Conservation (phyloP, 2,888 invertebrate species). For the Sarcophaga carnaria region DNA sequence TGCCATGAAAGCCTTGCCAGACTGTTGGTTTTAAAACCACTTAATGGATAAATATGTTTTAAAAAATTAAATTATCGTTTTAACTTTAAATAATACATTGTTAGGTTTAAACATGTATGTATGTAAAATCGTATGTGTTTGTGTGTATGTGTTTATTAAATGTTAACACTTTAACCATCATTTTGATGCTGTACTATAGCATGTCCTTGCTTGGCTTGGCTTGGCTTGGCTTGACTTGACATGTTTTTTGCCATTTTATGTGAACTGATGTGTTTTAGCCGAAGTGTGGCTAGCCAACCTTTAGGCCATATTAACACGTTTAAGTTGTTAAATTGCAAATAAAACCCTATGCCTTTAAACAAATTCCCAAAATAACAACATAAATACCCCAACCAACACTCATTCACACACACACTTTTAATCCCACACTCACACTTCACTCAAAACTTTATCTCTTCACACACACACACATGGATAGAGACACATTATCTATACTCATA, state of each 20-base stretch:
- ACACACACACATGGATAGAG: background rate
- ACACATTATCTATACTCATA: too few relatives aligned
- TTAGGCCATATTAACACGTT: slow-evolving; percentile 63
- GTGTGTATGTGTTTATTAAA: slow-evolving; percentile 5
- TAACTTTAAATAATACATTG: background rate
- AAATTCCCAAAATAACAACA: slow-evolving; percentile 59
- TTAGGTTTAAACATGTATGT: background rate
- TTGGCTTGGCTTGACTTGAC: background rate
- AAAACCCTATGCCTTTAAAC: slow-evolving; percentile 42
- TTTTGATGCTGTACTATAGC: background rate
- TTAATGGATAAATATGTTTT: too few relatives aligned
- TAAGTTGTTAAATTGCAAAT: slow-evolving; percentile 63
- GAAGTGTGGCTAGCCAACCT: slow-evolving; percentile 33
- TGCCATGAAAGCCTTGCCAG: too few relatives aligned
- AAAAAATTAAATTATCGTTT: background rate
- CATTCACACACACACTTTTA: slow-evolving; percentile 4
- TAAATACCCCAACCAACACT: slow-evolving; percentile 40
- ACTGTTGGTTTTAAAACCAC: too few relatives aligned
- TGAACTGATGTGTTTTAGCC: background rate
- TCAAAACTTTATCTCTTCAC: background rate
- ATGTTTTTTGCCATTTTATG: background rate
- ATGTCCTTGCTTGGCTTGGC: background rate
- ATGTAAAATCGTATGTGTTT: background rate
- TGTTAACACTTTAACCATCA: slow-evolving; percentile 56
- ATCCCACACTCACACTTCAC: background rate